These are phyloP conservation scores for Sus cebifrons DNA, from an alignment of 2,797 vertebrate species.

Conservation along the genomic window DNA sequence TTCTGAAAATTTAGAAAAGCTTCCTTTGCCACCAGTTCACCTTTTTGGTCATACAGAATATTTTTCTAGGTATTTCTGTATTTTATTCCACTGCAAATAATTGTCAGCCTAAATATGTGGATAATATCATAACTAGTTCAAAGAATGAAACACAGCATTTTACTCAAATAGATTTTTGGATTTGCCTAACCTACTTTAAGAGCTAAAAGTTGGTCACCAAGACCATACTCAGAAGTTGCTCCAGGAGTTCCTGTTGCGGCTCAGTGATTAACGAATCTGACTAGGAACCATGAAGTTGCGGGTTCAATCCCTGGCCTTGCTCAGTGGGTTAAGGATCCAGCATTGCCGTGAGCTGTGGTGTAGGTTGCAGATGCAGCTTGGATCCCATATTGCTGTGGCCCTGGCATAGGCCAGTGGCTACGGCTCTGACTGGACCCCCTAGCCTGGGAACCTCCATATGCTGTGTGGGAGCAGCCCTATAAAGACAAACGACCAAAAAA, in stretches of 20 bases:
- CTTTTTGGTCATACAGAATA: neutral
- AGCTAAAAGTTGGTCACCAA: neutral
- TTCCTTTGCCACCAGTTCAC: neutral
- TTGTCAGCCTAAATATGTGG: neutral
- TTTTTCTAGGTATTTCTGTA: slow-evolving; percentile 64
- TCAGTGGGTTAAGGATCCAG: no score
- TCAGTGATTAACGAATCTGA: no score
- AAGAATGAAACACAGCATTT: slow-evolving; percentile 60
- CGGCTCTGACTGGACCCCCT: no score
- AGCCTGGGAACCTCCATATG: no score
- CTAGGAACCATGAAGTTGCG: no score
- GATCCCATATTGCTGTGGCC: no score
- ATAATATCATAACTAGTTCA: slow-evolving; percentile 25
- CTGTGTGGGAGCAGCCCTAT: no score
- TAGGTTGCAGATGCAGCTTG: no score
- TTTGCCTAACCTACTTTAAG: neutral
- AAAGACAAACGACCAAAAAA: no score
- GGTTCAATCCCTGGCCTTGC: no score
- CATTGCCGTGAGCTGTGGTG: no score
- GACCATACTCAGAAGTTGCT: neutral
- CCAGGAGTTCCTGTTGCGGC: neutral
- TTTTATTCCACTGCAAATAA: slow-evolving; percentile 6
- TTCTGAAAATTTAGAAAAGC: slow-evolving; percentile 38
- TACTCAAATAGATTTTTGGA: slow-evolving; percentile 12
- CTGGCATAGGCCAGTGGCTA: no score